phyloP scores from a whole-genome alignment of 2,113 vertebrate genomes.

The Dicrurus megarhynchus region DNA sequence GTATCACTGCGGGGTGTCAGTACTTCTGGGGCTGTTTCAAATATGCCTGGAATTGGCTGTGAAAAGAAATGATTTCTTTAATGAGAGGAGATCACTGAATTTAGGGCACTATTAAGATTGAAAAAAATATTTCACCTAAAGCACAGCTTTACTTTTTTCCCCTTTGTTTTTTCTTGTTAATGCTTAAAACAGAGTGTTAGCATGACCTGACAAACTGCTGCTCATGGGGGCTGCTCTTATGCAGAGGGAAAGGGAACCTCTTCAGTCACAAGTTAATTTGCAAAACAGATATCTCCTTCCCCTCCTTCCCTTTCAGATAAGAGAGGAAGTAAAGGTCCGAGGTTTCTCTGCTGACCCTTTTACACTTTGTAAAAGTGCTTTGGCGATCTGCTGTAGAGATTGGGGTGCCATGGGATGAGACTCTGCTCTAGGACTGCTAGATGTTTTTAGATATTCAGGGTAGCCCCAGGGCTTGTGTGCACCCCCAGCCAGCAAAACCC shows the following conservation, averaged over 20 bases:
- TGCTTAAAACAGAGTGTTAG: neutral
- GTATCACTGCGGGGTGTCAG: accelerated
- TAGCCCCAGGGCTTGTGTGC: neutral
- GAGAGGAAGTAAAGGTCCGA: neutral
- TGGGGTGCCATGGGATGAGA: neutral
- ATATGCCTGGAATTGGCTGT: neutral
- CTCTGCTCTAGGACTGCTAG: neutral
- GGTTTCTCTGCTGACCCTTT: neutral
- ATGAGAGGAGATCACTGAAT: neutral
- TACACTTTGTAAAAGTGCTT: neutral
- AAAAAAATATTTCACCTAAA: neutral
- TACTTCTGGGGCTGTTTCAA: neutral
- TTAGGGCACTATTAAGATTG: neutral
- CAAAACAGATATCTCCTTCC: neutral
- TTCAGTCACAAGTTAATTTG: neutral
- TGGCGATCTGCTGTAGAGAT: neutral
- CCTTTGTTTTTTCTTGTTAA: neutral
- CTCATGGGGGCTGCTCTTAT: neutral
- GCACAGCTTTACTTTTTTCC: neutral
- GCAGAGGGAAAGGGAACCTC: neutral
- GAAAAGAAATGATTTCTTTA: neutral
- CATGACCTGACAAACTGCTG: accelerated
- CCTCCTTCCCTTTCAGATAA: neutral
- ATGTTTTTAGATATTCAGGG: neutral
- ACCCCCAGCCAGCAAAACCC: neutral